A percentile compares a stretch with the other conserved stretches of the same genome.
phyloP scores from a whole-genome alignment of 2,113 vertebrate species.

The Telmatochromis sp. region DNA sequence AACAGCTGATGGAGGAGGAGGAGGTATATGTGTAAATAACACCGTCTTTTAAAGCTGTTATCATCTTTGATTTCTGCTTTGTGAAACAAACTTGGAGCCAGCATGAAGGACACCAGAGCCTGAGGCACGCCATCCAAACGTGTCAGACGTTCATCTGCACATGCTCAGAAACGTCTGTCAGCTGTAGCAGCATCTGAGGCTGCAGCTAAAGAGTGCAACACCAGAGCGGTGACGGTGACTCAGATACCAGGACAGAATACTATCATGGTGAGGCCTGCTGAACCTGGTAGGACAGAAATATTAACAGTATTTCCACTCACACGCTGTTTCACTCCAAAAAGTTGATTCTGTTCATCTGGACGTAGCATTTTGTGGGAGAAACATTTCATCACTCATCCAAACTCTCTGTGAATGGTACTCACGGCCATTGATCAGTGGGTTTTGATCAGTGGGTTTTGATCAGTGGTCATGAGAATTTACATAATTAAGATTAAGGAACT shows the following conservation, averaged over 20 bases:
- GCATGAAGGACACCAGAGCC: not conserved
- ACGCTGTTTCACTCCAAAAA: too few relatives aligned
- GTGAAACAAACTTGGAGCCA: not conserved
- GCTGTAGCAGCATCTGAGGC: too few relatives aligned
- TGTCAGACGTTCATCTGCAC: too few relatives aligned
- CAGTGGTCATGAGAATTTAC: not conserved
- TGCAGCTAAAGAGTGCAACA: too few relatives aligned
- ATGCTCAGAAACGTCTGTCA: too few relatives aligned
- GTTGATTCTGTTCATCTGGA: not conserved
- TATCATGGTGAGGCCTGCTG: too few relatives aligned
- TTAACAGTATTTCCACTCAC: too few relatives aligned
- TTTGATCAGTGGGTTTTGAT: rapidly evolving
- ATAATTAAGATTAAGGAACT: not conserved
- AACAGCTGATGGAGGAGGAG: not conserved
- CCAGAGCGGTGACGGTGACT: too few relatives aligned
- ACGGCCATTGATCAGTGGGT: not conserved
- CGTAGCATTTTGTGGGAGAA: not conserved
- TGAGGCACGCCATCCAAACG: not conserved
- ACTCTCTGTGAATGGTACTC: not conserved
- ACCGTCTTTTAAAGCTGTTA: not conserved
- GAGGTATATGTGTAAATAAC: not conserved
- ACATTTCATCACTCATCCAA: not conserved
- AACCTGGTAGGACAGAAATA: too few relatives aligned
- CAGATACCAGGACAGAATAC: too few relatives aligned
- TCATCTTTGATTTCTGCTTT: not conserved